Base-by-base conservation (phyloP, 2,888 invertebrate species). In the Opisthograptis luteolata region DNA sequence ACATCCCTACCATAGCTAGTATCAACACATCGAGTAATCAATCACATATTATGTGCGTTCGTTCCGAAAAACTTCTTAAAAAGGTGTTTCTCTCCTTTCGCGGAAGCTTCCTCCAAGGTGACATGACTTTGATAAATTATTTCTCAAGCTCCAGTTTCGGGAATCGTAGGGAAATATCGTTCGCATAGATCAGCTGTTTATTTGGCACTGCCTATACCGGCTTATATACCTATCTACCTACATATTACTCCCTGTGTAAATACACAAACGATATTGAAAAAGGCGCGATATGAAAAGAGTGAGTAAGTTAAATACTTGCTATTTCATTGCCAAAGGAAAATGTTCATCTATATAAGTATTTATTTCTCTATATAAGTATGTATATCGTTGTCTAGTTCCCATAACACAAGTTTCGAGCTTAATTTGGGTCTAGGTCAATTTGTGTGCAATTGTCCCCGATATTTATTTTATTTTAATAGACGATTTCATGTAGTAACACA, bases 51-150 rank as follows among this genome's bases (percentile, higher is more conserved):
- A 22, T 40, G 45, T 48, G 47, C 44, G 55, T 45, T 57, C 57
- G 49, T 50, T 41, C 45, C 48, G 25, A 50, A 49, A 42, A 51
- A 56, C 50, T 58, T 48, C 56, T 54, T 49, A 55, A 58, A 56
- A 60, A 56, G 60, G 56, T 56, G 55, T 58, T 55, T 52, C 48
- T 42, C 49, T 45, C 48, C 52, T 44, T 54, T 47, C 39, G 45
- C 27, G 17, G 46, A 42, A 44, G 50, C 37, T 45, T 41, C 46
- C 36, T 14, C 28, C 9, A 31, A 43, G 45, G 50, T 48, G 61
- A 58, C 56, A 57, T 61, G 61, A 58, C 61, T 58, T 58, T 56
- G 61, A 61, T 61, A 58, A 58, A 61, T 61, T 51, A 56, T 58
- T 55, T 47, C 31, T 20, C 35, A 22, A n/a, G 35, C 46, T 37